Conservation (phyloP, 2,797 vertebrate species). For the Hephaestus fuliginosus region DNA sequence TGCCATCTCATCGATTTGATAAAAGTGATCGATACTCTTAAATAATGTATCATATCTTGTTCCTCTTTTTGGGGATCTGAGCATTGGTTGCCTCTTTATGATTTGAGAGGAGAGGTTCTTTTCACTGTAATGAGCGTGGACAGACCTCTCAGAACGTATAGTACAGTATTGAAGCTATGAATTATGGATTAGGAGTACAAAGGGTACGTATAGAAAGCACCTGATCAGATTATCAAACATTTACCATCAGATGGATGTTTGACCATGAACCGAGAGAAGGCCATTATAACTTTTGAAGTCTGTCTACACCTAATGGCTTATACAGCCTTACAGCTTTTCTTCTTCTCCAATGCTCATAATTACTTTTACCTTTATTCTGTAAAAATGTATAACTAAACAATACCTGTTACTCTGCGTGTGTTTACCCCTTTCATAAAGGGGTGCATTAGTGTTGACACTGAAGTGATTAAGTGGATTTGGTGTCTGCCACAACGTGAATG, state of each 20-base stretch:
- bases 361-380: background rate
- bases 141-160: slow-evolving; percentile 59
- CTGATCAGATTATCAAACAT: slow-evolving; percentile 76
- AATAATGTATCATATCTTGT: slow-evolving; percentile 81
- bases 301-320: slow-evolving; percentile 34
- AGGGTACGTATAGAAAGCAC: slow-evolving; percentile 61
- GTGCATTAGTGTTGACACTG: background rate
- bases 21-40: slow-evolving; percentile 83
- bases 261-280: slow-evolving; percentile 22
- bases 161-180: slow-evolving; percentile 64
- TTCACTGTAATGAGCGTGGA: slow-evolving; percentile 70
- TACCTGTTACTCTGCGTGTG: background rate
- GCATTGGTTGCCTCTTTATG: slow-evolving; percentile 63
- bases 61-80: slow-evolving; percentile 71
- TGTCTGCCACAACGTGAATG: background rate
- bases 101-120: slow-evolving; percentile 62
- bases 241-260: slow-evolving; percentile 46
- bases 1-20: slow-evolving; percentile 78
- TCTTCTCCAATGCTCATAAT: background rate
- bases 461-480: no score
- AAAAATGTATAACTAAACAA: background rate
- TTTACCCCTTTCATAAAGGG: background rate
- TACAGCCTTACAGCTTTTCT: background rate
- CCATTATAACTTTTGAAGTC: slow-evolving; percentile 15
- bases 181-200: slow-evolving; percentile 78